These are phyloP conservation scores for Strix aluco DNA, from an alignment of 2,113 vertebrate genomes.

Conservation along the genomic window DNA sequence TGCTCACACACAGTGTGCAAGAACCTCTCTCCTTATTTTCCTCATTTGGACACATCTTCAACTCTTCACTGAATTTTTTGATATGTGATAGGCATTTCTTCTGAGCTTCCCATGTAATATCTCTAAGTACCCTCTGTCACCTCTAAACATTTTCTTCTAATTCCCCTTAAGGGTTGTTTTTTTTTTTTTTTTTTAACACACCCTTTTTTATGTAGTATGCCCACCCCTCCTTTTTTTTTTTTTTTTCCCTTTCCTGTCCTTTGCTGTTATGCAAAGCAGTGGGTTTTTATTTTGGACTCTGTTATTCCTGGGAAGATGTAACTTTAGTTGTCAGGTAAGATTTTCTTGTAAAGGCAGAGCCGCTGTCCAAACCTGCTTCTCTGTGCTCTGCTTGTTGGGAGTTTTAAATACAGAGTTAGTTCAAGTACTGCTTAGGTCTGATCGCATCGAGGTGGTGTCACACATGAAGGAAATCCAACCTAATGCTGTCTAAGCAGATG, in stretches of 20 bases:
- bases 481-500: background rate
- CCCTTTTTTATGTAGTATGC: background rate
- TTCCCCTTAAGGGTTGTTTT: background rate
- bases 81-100: background rate
- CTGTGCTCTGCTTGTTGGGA: background rate
- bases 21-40: background rate
- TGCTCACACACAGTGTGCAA: background rate
- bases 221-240: fast-evolving
- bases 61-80: background rate
- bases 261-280: background rate
- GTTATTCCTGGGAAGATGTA: background rate
- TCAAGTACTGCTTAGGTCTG: background rate
- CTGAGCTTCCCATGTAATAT: background rate
- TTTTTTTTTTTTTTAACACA: background rate
- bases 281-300: background rate
- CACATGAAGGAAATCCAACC: background rate
- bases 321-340: background rate
- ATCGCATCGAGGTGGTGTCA: background rate
- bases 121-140: background rate
- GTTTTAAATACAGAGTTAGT: background rate
- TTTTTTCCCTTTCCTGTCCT: background rate
- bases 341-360: background rate
- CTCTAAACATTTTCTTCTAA: background rate
- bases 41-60: background rate
- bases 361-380: background rate